Base-by-base conservation (phyloP, 2,888 invertebrate genomes). In the Drosophila basisetae region DNA sequence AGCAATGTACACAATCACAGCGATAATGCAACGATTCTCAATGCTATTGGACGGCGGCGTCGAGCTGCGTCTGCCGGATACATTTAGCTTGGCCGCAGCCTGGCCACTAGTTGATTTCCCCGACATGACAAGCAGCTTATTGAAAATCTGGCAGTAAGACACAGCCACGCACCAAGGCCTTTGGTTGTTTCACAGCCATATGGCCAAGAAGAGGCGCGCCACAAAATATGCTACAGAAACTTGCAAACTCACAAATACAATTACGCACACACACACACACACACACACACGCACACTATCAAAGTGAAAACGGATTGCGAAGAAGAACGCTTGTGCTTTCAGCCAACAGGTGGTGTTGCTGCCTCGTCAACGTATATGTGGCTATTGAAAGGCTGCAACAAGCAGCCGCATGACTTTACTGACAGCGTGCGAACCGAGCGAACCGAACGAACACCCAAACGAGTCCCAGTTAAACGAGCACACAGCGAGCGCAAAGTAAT, bases 1-100 rank as follows among this genome's bases (percentile, higher is more conserved):
- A 2, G 97, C 96, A 73, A 96, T 93, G 92, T 97, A 97, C 62
- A 97, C 95, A 72, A 96, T 94, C 31, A 94, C 81, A 66, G 96
- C 95, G 60, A 93, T 92, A 54, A 89, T 72, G 59, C 86, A 89
- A 35, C 93, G 91, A 78, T 85, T 92, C 68, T 81, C 84, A 37
- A 82, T 74, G 62, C 75, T 68, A 58, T 79, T 80, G 18, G 74
- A 72, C 50, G 82, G 76, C 31, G 80, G 78, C 3, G 78, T 69
- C 4, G 84, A 84, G 39, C 80, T 73, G 50, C 79, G 78, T 33
- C 73, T 76, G 58, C 43, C 63, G 43, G 75, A 30, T 7, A 66
- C 60, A 63, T 82, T 82, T 2, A 87, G 70, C 54, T 78, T 73
- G 41, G 66, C 80, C 35, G 78, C 81, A 55, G 77, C 76, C 55